These are phyloP conservation scores for Oncopodura yosiiana DNA, from an alignment of 1,140 invertebrate genomes.

Conservation along the genomic window DNA sequence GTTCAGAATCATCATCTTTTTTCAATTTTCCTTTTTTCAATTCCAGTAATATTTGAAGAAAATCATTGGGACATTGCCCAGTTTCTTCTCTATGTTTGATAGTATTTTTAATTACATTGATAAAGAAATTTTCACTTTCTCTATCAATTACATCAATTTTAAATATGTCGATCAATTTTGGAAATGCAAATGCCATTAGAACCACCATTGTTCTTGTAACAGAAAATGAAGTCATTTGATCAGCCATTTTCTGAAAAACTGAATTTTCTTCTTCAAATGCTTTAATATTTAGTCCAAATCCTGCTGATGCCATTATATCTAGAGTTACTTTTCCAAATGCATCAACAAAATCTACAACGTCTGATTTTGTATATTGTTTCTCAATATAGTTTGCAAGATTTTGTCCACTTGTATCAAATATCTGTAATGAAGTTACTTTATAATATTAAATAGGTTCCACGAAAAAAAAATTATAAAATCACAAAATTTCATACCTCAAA, in stretches of 20 bases:
- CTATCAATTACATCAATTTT: slow-evolving; percentile 6
- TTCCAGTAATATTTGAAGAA: slow-evolving; percentile 35
- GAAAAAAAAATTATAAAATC: too few species aligned
- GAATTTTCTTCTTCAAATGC: slow-evolving; percentile 30
- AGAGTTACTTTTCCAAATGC: slow-evolving; percentile 41
- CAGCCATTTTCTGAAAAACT: slow-evolving; percentile 21
- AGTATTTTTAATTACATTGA: background rate
- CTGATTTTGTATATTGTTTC: too few species aligned
- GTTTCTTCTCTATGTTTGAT: slow-evolving; percentile 9
- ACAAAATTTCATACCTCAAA: too few species aligned
- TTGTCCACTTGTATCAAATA: slow-evolving; percentile 2
- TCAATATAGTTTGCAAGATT: background rate
- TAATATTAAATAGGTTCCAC: too few species aligned
- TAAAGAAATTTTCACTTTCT: slow-evolving; percentile 7
- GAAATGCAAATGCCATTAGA: background rate
- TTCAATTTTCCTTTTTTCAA: slow-evolving; percentile 38
- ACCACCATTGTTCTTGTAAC: background rate
- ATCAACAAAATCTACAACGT: slow-evolving; percentile 11
- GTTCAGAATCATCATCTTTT: slow-evolving; percentile 29
- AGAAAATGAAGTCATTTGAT: slow-evolving; percentile 5
- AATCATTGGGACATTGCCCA: slow-evolving; percentile 29
- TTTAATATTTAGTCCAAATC: slow-evolving; percentile 43
- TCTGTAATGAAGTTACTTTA: too few species aligned
- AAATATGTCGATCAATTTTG: background rate
- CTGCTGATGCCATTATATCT: slow-evolving; percentile 44